Evolutionary conservation across 2,888 invertebrate species (phyloP).

Genomic region (Chironomus riparius): DNA sequence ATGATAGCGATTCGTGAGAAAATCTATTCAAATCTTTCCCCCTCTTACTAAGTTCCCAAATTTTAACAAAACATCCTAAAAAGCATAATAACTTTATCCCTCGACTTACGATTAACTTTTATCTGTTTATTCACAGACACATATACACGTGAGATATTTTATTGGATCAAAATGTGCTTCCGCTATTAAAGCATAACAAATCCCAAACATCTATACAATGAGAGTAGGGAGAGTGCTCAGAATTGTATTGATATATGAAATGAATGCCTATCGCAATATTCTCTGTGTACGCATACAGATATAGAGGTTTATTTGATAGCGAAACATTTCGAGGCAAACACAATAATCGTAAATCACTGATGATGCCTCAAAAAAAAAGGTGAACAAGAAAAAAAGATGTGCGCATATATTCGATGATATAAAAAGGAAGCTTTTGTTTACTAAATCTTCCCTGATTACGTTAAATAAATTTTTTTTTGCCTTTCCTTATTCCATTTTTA

Average conservation of each 20-base stretch:
- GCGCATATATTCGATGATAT: neutral
- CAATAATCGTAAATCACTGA: constrained; percentile 22
- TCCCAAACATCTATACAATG: neutral
- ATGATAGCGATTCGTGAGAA: too few species aligned
- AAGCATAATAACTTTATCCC: neutral
- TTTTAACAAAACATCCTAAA: too few species aligned
- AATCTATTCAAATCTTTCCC: too few species aligned
- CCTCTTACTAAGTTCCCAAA: neutral
- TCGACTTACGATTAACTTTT: neutral
- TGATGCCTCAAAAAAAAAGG: neutral
- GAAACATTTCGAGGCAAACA: neutral
- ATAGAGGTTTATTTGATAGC: neutral
- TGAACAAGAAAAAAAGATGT: neutral
- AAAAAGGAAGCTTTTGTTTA: constrained; percentile 1
- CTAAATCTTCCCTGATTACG: constrained; percentile 11
- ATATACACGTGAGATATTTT: neutral
- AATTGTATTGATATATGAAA: neutral
- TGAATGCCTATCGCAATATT: neutral
- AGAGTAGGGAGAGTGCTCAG: neutral
- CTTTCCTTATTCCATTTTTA: neutral
- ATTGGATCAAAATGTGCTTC: neutral
- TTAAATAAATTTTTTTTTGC: constrained; percentile 8
- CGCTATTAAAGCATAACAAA: neutral
- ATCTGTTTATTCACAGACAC: neutral
- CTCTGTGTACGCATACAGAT: neutral